Evolutionary conservation across 2,113 vertebrate species (phyloP), one percentile per base, ranked within the genome.

Genomic region (Tyto alba): DNA sequence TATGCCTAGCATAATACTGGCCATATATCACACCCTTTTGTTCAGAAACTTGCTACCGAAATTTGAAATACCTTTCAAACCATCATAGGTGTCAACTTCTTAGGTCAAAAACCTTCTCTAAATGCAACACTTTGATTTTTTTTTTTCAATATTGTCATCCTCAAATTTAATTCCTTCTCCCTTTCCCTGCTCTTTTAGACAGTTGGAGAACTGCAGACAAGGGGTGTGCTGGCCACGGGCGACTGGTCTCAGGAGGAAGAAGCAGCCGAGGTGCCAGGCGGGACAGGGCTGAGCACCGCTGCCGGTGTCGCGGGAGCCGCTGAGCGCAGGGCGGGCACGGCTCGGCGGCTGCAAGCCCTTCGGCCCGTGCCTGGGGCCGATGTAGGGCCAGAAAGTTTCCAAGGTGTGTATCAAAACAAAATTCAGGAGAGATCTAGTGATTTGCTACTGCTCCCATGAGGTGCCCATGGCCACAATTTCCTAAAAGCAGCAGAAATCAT

Each of bases 271-370:
- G 13, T 55, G 36, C 13, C 16, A 3, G 50, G 87, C 22, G 7
- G 55, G 26, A 34, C 8, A 13, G 19, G 66, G 45, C 45, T 34
- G 27, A 41, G 40, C 17, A 10, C 16, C 12, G 2, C 34, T 10
- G 25, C 26, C 19, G 29, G 7, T 32, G 27, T 29, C 16, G 7
- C 3, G 9, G 29, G 59, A 72, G 59, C 41, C 2, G 1, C 66
- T 32, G 29, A 40, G 38, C 8, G 0, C 34, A 3, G 10, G 57
- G 30, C 59, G 32, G 0, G 2, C 26, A 43, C 1, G 0, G 67
- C 68, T 81, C 2, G 0, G 30, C n/a, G 13, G 59, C 60, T 21
- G 16, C 56, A n/a, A 38, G 52, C 52, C 16, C 62, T 50, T 47
- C 2, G 5, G 47, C 73, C 34, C 40, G 6, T 36, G 30, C n/a